These are phyloP conservation scores for Notarius quadriscutis DNA, from an alignment of 2,113 vertebrate genomes.

Conservation along the genomic window DNA sequence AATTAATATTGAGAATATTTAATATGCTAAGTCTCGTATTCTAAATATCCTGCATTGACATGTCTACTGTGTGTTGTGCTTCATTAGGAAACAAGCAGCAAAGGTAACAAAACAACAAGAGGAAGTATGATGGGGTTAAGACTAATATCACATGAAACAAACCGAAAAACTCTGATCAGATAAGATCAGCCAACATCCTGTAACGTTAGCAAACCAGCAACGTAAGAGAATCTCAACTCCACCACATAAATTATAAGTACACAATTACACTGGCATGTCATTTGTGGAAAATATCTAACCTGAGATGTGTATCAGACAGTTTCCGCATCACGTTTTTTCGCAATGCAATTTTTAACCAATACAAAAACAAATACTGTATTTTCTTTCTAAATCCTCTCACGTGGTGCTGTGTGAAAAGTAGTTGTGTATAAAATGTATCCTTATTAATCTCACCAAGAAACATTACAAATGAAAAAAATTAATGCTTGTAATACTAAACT, in stretches of 20 bases:
- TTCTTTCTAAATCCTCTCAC: not conserved
- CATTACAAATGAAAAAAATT: not conserved
- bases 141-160: not conserved
- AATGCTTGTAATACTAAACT: not conserved
- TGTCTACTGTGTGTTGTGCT: not conserved
- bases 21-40: not conserved
- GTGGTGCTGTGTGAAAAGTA: not conserved
- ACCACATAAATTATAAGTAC: not conserved
- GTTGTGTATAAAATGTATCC: not conserved
- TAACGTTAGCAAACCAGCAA: constrained; percentile 13
- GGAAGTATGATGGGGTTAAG: not conserved
- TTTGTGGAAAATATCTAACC: not conserved
- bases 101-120: not conserved
- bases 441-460: not conserved
- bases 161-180: constrained; percentile 25
- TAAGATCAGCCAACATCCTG: constrained; percentile 21
- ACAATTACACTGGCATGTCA: not conserved
- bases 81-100: not conserved
- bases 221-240: not conserved
- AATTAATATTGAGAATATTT: not conserved
- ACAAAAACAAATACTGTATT: not conserved
- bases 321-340: not conserved
- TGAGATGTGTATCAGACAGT: constrained; percentile 7
- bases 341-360: not conserved
- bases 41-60: not conserved